Conservation (phyloP, 2,888 invertebrate species). For the Agrotis puta region DNA sequence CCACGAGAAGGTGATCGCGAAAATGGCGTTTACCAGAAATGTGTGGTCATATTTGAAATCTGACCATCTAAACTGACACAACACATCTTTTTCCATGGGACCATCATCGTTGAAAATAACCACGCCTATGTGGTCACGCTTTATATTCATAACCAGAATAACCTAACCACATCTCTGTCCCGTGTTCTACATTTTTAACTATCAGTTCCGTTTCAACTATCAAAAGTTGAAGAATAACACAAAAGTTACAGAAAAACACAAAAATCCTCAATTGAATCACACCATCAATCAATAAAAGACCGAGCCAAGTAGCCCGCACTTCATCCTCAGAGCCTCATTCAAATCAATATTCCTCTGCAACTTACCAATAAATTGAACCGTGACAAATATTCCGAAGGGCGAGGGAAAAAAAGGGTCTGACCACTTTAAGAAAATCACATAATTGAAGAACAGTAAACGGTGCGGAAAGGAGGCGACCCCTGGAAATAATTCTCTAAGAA, state of each 20-base stretch:
- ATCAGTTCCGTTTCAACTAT: too few relatives aligned
- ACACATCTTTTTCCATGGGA: too few relatives aligned
- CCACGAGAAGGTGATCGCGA: too few relatives aligned
- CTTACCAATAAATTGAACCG: slow-evolving; percentile 78
- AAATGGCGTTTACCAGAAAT: too few relatives aligned
- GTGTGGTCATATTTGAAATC: too few relatives aligned
- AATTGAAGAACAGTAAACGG: slow-evolving; percentile 90
- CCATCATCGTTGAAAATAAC: too few relatives aligned
- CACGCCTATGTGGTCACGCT: too few relatives aligned
- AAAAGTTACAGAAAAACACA: not conserved
- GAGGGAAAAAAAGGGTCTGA: slow-evolving; percentile 79
- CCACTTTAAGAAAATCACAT: slow-evolving; percentile 90
- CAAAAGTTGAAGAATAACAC: not conserved
- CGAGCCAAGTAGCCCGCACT: not conserved
- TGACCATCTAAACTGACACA: too few relatives aligned
- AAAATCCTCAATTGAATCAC: not conserved
- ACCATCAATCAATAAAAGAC: slow-evolving; percentile 26
- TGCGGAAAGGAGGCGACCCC: slow-evolving; percentile 85
- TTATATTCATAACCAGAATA: too few relatives aligned
- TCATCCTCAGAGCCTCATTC: slow-evolving; percentile 39
- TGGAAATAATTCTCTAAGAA: slow-evolving; percentile 78
- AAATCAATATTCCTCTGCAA: slow-evolving; percentile 64
- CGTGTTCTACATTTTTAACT: not conserved
- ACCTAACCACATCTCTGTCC: too few relatives aligned
- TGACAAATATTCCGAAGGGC: slow-evolving; percentile 70